Conservation (phyloP, 2,888 invertebrate species). For the Mythimna albipuncta region DNA sequence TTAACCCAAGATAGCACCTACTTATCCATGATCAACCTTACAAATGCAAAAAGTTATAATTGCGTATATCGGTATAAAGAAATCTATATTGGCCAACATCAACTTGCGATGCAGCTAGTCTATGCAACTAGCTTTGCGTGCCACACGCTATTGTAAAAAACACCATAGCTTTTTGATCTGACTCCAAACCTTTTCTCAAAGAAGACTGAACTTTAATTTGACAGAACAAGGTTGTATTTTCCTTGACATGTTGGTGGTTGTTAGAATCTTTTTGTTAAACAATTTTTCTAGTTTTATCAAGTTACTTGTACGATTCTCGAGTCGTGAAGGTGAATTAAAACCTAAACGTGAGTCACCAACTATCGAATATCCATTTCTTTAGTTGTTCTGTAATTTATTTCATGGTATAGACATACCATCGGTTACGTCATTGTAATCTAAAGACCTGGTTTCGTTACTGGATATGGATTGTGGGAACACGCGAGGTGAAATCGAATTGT, state of each 20-base stretch:
- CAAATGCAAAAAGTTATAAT: conserved; percentile 73
- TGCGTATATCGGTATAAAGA: conserved; percentile 76
- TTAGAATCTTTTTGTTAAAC: conserved; percentile 45
- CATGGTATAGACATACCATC: conserved; percentile 50
- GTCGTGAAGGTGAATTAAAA: conserved; percentile 76
- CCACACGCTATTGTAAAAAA: conserved; percentile 77
- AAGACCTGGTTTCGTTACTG: conserved; percentile 53
- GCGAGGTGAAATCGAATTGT: conserved; percentile 47
- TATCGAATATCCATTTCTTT: conserved; percentile 76
- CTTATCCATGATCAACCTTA: conserved; percentile 53
- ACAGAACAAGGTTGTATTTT: conserved; percentile 39
- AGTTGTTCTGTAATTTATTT: conserved; percentile 65
- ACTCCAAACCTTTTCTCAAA: conserved; percentile 20
- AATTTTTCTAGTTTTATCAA: conserved; percentile 76
- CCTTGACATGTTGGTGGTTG: background rate
- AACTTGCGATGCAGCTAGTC: conserved; percentile 80
- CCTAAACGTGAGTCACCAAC: conserved; percentile 76
- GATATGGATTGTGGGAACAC: conserved; percentile 48
- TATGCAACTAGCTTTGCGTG: conserved; percentile 84
- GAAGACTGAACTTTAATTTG: conserved; percentile 42
- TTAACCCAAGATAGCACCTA: conserved; percentile 50
- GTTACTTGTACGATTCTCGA: conserved; percentile 81
- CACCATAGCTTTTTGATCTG: conserved; percentile 52
- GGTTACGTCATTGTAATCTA: conserved; percentile 41
- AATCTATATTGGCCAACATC: conserved; percentile 83